These are phyloP conservation scores for Trogon surrucura DNA, from an alignment of 2,113 vertebrate species.

Conservation along the genomic window DNA sequence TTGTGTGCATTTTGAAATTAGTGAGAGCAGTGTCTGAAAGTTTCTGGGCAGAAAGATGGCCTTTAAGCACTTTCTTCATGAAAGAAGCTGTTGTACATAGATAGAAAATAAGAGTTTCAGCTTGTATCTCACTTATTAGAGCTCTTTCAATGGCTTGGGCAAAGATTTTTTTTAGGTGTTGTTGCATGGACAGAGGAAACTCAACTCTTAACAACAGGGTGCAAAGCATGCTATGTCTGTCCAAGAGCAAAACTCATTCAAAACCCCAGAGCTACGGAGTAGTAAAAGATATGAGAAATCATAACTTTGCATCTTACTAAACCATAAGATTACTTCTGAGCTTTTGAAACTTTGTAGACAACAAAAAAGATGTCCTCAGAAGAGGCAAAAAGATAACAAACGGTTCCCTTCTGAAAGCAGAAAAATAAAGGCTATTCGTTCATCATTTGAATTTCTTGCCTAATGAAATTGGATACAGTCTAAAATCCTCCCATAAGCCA, in stretches of 20 bases:
- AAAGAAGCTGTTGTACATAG: accelerated
- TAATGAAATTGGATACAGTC: conserved; percentile 63
- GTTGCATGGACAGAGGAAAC: background rate
- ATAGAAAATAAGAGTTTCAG: background rate
- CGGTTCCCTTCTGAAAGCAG: background rate
- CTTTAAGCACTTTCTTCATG: background rate
- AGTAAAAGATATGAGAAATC: background rate
- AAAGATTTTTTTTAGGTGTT: background rate
- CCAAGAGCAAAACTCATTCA: background rate
- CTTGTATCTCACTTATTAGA: background rate
- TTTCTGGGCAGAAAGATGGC: background rate
- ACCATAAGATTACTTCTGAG: background rate
- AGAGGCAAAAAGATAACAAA: background rate
- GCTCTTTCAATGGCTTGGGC: background rate
- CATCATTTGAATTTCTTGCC: conserved; percentile 52
- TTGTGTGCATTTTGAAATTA: background rate
- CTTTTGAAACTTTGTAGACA: background rate
- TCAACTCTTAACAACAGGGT: background rate
- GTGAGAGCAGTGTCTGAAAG: background rate
- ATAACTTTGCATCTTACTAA: background rate
- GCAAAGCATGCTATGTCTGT: background rate
- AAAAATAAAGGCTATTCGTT: conserved; percentile 46
- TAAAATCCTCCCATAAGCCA: background rate
- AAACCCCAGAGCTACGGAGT: background rate
- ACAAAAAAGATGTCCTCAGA: background rate